Base-by-base conservation (phyloP, 2,797 vertebrate genomes). In the Florisuga fusca region DNA sequence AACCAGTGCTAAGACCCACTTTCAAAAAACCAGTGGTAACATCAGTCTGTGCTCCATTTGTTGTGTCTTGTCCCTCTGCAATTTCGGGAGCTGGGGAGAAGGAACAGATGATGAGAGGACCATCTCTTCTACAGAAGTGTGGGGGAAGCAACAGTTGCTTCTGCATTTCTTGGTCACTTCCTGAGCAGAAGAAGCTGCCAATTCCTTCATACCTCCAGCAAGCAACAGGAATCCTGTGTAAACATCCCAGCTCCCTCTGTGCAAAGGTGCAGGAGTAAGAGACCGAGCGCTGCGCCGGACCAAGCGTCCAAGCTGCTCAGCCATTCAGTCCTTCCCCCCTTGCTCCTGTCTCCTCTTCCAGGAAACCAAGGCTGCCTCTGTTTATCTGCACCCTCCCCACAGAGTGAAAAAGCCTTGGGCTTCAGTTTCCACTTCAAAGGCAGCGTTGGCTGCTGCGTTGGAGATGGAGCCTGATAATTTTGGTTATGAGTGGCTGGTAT, bases 371-470 rank as follows among this genome's bases (percentile, higher is more conserved):
- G 75, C 76, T 58, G 67, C 78, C 80, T 74, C 58, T 92, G 74
- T 84, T 94, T 89, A 67, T 92, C 84, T 29, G 27, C 78, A 27
- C 88, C 62, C 85, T 88, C 76, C 85, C 94, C 38, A 36, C 29
- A 26, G 50, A 68, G 77, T 75, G 80, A 79, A 2, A 83, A 80
- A 91, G 82, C 88, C 54, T 51, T 85, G 94, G 84, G 93, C 88
- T 96, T 94, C 33, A 2, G 91, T 95, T 96, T 84, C 95, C 85
- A 94, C 90, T 94, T 97, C 94, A 96, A 97, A 97, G 96, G 95
- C 34, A 0, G 61, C 15, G 74, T 71, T 91, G 95, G 94, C 93
- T 95, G 96, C 95, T 36, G 88, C 2, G 6, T 29, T 95, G 89
- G 90, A 92, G 95, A 94, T 95, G 82, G 76, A 95, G 94, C 90